Conservation (phyloP, 2,113 vertebrate species). For the Saguinus midas region DNA sequence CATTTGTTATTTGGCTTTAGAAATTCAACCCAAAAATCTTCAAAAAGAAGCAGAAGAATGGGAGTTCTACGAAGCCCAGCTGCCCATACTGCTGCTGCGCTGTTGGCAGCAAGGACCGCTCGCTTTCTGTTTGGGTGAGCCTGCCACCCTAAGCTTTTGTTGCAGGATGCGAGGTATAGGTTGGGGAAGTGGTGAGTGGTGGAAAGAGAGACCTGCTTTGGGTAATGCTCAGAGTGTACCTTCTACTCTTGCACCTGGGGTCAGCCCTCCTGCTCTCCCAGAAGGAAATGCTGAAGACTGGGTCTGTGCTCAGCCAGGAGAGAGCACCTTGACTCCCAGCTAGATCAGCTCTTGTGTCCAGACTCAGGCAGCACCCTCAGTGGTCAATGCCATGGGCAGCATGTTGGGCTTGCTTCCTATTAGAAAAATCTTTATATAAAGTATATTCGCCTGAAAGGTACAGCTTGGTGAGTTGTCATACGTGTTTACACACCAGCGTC, state of each 20-base stretch:
- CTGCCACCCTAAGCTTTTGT: not conserved
- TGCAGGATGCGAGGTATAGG: not conserved
- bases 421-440: not conserved
- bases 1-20: slow-evolving; percentile 80
- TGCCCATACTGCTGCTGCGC: slow-evolving; percentile 99
- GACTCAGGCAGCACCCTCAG: not conserved
- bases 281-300: not conserved
- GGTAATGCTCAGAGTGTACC: not conserved
- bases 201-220: not conserved
- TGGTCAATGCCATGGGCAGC: not conserved
- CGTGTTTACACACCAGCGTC: not conserved
- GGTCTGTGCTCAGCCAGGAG: not conserved
- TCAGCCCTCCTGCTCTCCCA: not conserved
- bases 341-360: not conserved
- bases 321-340: not conserved
- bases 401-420: not conserved
- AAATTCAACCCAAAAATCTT: slow-evolving; percentile 99
- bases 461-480: not conserved
- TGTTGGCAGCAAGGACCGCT: slow-evolving; percentile 97
- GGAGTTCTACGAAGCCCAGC: slow-evolving; percentile 94
- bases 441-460: not conserved
- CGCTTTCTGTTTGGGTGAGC: slow-evolving; percentile 97
- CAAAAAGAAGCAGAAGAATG: slow-evolving; percentile 98
- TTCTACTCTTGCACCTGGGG: not conserved
- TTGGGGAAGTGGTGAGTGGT: not conserved